Evolutionary conservation across 2,888 invertebrate genomes (phyloP), one percentile per base, ranked within the genome.

Genomic region (Ferdinandea cuprea): DNA sequence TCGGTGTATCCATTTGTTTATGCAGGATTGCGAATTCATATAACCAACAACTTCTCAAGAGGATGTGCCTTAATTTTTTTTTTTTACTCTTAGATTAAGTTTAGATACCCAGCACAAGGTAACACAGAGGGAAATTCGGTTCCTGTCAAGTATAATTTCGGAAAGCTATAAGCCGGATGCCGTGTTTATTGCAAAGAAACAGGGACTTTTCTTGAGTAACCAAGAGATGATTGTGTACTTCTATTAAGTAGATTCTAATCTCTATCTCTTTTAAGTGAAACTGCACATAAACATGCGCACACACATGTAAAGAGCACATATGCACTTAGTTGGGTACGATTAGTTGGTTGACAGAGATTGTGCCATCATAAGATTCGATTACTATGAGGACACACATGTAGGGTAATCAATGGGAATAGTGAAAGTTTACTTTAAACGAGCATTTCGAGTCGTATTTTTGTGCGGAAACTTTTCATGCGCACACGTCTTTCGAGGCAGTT

Each of bases 1-100:
- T 54, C 19, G 3, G n/a, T 61, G 42, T 72, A 15, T 61, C 44
- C 40, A 46, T 56, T 72, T 63, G 52, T 46, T 63, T 56, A 73
- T 46, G 25, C 63, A 54, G 61, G 54, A 63, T 73, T 63, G 63
- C 30, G 46, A 73, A 56, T 73, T 56, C 63, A 54, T 73, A 63
- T 56, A 46, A 17, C 35, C 19, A 54, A 46, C 54, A 73, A 63
- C 63, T 65, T 46, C 63, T 73, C 73, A 63, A 73, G 46, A 37
- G 63, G 35, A 44, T 63, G 54, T 44, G 11, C 13, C 13, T n/a
- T 37, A 13, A n/a, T 0, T 37, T 6, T 37, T 6, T 6, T 6
- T 8, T 13, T 40, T 40, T 40, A 15, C 7, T 6, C 7, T 56
- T 25, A 9, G 32, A 32, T 63, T 44, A 63, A 63, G 46, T 50